These are phyloP conservation scores for Cephus cinctus DNA, from an alignment of 1,140 invertebrate genomes.

Conservation along the genomic window DNA sequence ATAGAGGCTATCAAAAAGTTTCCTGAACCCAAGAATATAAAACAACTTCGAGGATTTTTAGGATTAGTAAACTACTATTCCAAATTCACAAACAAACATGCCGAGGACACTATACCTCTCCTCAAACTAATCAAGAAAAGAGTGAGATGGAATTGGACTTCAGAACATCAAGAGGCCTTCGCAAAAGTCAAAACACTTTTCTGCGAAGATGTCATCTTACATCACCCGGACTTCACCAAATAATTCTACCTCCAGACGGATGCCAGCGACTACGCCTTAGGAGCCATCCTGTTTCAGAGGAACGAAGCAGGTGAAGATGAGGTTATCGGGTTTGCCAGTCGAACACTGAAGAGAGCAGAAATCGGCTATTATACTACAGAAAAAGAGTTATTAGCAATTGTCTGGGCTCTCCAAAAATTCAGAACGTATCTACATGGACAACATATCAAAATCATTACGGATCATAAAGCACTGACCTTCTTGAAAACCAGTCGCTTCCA, in stretches of 20 bases:
- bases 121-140: slow-evolving; percentile 32
- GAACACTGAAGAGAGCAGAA: slow-evolving; percentile 21
- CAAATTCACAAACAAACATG: slow-evolving; percentile 36
- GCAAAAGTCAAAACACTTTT: slow-evolving; percentile 4
- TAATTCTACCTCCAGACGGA: slow-evolving; percentile 29
- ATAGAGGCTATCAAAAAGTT: slow-evolving; percentile 26
- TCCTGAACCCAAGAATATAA: slow-evolving; percentile 31
- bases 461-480: slow-evolving; percentile 53
- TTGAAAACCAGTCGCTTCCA: slow-evolving; percentile 11
- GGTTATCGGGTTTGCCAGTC: slow-evolving; percentile 11
- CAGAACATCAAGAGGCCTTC: slow-evolving; percentile 22
- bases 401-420: slow-evolving; percentile 47
- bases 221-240: slow-evolving; percentile 27
- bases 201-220: slow-evolving; percentile 22
- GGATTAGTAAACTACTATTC: slow-evolving; percentile 48
- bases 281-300: slow-evolving; percentile 31
- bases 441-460: slow-evolving; percentile 47
- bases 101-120: slow-evolving; percentile 23
- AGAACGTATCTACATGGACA: slow-evolving; percentile 32
- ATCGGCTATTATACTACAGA: slow-evolving; percentile 21
- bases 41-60: slow-evolving; percentile 45
- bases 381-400: slow-evolving; percentile 47
- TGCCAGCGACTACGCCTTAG: slow-evolving; percentile 25
- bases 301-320: not conserved
- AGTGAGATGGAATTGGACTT: slow-evolving; percentile 11